Conservation (phyloP, 2,888 invertebrate genomes). For the Lepidochrysops patricia region DNA sequence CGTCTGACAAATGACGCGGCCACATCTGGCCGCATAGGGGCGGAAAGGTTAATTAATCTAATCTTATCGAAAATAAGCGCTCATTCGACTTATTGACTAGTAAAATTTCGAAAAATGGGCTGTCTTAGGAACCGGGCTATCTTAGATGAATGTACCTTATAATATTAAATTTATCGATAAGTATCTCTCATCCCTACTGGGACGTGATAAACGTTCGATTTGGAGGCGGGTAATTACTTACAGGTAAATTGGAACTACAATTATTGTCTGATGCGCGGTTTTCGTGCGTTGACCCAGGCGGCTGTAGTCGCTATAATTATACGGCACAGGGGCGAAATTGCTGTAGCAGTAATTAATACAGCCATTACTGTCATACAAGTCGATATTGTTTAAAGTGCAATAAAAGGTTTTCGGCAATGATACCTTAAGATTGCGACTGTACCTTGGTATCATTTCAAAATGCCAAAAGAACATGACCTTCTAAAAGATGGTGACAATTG, state of each 20-base stretch:
- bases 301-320: constrained; percentile 15
- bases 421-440: background rate
- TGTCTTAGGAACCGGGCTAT: too few relatives aligned
- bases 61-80: too few relatives aligned
- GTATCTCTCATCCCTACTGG: constrained; percentile 24
- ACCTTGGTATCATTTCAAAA: too few relatives aligned
- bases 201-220: constrained; percentile 41
- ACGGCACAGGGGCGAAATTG: background rate
- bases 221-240: constrained; percentile 52
- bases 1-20: too few relatives aligned
- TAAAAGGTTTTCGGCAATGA: background rate
- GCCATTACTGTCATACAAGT: background rate
- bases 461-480: too few relatives aligned
- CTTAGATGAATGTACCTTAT: too few relatives aligned
- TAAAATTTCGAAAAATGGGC: too few relatives aligned
- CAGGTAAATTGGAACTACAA: constrained; percentile 47
- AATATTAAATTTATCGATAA: background rate
- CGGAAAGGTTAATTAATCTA: too few relatives aligned
- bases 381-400: background rate
- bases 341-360: background rate
- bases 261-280: constrained; percentile 31
- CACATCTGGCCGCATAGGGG: too few relatives aligned
- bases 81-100: too few relatives aligned
- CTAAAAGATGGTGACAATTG: too few relatives aligned
- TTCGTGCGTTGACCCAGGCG: constrained; percentile 20